Evolutionary conservation across 2,113 vertebrate species (phyloP).

Genomic region (Ginglymostoma cirratum): DNA sequence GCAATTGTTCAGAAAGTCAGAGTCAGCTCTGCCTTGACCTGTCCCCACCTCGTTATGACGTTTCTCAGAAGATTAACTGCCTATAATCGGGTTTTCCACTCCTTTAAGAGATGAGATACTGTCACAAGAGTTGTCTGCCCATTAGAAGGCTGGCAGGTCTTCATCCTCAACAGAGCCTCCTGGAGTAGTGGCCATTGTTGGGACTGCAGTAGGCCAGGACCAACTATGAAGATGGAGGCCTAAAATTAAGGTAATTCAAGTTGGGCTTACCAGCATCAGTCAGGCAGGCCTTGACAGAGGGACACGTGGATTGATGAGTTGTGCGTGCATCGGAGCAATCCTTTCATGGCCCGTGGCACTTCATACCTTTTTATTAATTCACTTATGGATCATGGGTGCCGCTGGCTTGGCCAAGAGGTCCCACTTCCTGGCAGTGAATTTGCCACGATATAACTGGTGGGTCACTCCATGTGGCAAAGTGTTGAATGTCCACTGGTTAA

Average conservation of each 20-base stretch:
- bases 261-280: no score
- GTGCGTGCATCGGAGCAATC: neutral
- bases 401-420: no score
- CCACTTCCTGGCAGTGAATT: neutral
- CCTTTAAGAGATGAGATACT: no score
- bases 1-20: no score
- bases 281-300: no score
- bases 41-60: no score
- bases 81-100: no score
- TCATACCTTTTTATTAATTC: no score
- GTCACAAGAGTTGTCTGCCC: neutral
- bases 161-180: no score
- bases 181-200: neutral
- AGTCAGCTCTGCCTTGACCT: no score
- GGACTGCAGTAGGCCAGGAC: neutral
- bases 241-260: neutral
- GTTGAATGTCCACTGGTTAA: neutral
- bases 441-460: neutral
- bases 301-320: neutral
- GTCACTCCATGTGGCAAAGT: neutral
- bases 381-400: no score
- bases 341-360: neutral
- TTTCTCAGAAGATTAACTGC: no score
- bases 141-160: neutral
- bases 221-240: neutral